Conservation (phyloP, 2,113 vertebrate genomes). For the Oreotragus oreotragus region DNA sequence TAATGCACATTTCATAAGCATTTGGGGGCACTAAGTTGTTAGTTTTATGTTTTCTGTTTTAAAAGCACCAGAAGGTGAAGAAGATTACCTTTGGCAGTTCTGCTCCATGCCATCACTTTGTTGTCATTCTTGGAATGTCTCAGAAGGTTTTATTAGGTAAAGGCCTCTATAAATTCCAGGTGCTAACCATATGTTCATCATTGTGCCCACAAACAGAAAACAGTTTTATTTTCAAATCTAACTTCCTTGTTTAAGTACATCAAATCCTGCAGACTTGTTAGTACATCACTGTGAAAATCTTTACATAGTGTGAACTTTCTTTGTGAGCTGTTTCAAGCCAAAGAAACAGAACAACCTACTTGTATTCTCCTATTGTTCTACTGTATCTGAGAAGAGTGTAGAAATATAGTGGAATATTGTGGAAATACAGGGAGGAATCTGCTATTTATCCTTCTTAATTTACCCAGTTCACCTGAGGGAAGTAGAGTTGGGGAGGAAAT, state of each 20-base stretch:
- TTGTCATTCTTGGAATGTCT: slow-evolving; percentile 78
- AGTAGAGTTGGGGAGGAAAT: not conserved
- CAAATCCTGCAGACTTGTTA: slow-evolving; percentile 72
- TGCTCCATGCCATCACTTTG: slow-evolving; percentile 69
- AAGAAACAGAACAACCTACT: slow-evolving; percentile 46
- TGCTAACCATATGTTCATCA: slow-evolving; percentile 80
- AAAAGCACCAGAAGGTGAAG: slow-evolving; percentile 71
- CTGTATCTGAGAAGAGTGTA: not conserved
- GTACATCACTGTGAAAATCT: slow-evolving; percentile 71
- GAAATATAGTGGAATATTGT: not conserved
- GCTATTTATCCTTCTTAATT: not conserved
- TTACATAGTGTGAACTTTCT: slow-evolving; percentile 66
- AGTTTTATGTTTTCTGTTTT: slow-evolving; percentile 70
- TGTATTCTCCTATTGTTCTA: not conserved
- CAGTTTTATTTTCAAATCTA: slow-evolving; percentile 71
- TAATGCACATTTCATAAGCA: slow-evolving; percentile 71
- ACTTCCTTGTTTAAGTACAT: slow-evolving; percentile 68
- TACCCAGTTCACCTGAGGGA: not conserved
- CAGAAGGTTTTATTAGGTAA: slow-evolving; percentile 80
- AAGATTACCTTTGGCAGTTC: slow-evolving; percentile 73
- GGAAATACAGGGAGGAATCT: not conserved
- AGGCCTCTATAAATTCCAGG: slow-evolving; percentile 76
- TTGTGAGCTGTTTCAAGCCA: slow-evolving; percentile 42
- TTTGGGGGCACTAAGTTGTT: slow-evolving; percentile 65
- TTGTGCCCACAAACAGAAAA: slow-evolving; percentile 66